Evolutionary conservation across 2,888 invertebrate species (phyloP).

Genomic region (Lucinisca nassula): DNA sequence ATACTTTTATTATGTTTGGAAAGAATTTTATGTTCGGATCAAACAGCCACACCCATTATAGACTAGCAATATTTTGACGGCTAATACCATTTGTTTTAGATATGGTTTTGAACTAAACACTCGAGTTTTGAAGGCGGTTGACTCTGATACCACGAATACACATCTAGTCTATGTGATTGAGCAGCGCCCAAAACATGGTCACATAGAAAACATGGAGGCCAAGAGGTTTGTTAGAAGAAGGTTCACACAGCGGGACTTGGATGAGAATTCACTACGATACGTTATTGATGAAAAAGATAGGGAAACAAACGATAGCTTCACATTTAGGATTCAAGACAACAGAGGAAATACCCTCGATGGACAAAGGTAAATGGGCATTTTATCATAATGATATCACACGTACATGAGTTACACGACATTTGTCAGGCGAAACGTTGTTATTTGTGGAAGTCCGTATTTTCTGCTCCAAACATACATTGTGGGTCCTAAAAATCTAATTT

Average conservation of each 20-base stretch:
- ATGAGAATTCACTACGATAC: slow-evolving; percentile 84
- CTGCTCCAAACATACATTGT: too few relatives aligned
- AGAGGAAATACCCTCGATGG: slow-evolving; percentile 84
- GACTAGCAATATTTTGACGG: too few relatives aligned
- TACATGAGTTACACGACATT: too few relatives aligned
- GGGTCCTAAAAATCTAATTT: too few relatives aligned
- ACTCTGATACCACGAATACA: slow-evolving; percentile 80
- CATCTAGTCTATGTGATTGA: slow-evolving; percentile 84
- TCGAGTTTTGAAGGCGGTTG: slow-evolving; percentile 82
- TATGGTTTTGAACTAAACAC: slow-evolving; percentile 84
- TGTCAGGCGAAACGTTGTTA: too few relatives aligned
- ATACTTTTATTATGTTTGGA: too few relatives aligned
- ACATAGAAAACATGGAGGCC: slow-evolving; percentile 84
- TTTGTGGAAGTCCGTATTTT: too few relatives aligned
- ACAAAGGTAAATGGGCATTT: slow-evolving; percentile 71
- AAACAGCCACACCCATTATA: too few relatives aligned
- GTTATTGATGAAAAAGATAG: slow-evolving; percentile 80
- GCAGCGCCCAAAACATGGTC: slow-evolving; percentile 83
- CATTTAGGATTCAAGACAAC: slow-evolving; percentile 83
- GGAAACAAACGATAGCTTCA: slow-evolving; percentile 84
- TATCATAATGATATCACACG: too few relatives aligned
- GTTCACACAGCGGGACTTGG: slow-evolving; percentile 87
- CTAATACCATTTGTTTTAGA: too few relatives aligned
- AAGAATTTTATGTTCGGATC: too few relatives aligned
- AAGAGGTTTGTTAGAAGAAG: slow-evolving; percentile 82